Conservation (phyloP, 1,140 invertebrate species). For the Eueides isabella region DNA sequence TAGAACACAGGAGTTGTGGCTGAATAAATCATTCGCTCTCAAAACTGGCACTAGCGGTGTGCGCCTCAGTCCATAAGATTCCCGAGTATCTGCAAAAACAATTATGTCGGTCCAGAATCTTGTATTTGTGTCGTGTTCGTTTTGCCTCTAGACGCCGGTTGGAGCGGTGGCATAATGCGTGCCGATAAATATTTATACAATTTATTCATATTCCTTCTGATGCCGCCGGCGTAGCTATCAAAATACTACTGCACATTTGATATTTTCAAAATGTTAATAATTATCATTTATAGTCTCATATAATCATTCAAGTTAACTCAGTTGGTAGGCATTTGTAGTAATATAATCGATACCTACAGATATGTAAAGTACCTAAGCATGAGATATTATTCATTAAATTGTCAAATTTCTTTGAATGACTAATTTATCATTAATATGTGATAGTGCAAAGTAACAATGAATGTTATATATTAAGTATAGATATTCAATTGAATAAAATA, state of each 20-base stretch:
- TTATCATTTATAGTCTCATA: not conserved
- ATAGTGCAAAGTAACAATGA: too few relatives aligned
- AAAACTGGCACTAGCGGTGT: slow-evolving; percentile 75
- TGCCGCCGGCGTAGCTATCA: slow-evolving; percentile 37
- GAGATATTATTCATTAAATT: too few relatives aligned
- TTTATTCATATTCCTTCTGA: slow-evolving; percentile 69
- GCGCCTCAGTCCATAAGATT: slow-evolving; percentile 60
- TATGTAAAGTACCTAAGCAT: too few relatives aligned
- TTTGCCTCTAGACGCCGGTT: slow-evolving; percentile 61
- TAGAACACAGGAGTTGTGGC: slow-evolving; percentile 44
- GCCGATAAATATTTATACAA: slow-evolving; percentile 78
- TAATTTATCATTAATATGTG: too few relatives aligned
- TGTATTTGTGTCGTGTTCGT: slow-evolving; percentile 59
- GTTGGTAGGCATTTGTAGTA: not conserved
- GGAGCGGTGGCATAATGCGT: slow-evolving; percentile 65
- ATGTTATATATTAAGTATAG: too few relatives aligned
- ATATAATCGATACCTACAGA: not conserved
- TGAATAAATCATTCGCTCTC: slow-evolving; percentile 64
- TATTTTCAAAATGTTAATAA: slow-evolving; percentile 21
- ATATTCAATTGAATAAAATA: too few relatives aligned
- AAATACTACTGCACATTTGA: slow-evolving; percentile 19
- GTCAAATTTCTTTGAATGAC: too few relatives aligned
- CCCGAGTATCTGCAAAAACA: slow-evolving; percentile 70
- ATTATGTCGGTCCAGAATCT: slow-evolving; percentile 67
- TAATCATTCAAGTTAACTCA: not conserved